Conservation (phyloP, 2,113 vertebrate species). For the Prunella himalayana region DNA sequence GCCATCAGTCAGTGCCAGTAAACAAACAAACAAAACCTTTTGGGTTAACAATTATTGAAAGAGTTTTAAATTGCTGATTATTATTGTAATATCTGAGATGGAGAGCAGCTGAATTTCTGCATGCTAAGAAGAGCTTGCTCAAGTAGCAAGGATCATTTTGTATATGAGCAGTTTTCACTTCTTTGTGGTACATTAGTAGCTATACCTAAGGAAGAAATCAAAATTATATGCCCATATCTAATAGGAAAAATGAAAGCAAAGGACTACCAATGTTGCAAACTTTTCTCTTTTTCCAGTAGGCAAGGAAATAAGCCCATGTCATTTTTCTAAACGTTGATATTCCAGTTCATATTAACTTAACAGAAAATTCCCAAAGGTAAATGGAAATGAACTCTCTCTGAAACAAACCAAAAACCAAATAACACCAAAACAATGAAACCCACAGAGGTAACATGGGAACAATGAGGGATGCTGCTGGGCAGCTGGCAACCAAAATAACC, state of each 20-base stretch:
- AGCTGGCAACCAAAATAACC: not conserved
- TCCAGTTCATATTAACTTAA: not conserved
- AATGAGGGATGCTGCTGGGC: not conserved
- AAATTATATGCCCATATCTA: not conserved
- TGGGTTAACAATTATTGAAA: constrained; percentile 40
- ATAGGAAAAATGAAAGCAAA: not conserved
- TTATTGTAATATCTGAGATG: constrained; percentile 31
- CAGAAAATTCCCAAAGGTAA: not conserved
- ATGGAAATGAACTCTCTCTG: not conserved
- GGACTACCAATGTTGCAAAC: not conserved
- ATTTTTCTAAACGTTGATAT: not conserved
- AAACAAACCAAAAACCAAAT: not conserved
- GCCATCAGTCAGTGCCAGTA: constrained; percentile 28
- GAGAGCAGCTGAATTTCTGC: constrained; percentile 63
- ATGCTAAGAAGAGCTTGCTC: not conserved
- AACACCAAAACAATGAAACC: not conserved
- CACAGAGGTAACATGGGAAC: not conserved
- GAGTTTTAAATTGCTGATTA: constrained; percentile 53
- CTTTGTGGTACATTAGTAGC: not conserved
- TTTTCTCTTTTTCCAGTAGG: not conserved
- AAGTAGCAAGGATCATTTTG: not conserved
- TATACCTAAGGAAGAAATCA: not conserved
- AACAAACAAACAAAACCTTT: constrained; percentile 65
- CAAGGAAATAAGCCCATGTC: not conserved
- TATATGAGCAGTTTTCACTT: not conserved